phyloP scores from a whole-genome alignment of 1,140 invertebrate species.

The Philopotamus ludificatus region DNA sequence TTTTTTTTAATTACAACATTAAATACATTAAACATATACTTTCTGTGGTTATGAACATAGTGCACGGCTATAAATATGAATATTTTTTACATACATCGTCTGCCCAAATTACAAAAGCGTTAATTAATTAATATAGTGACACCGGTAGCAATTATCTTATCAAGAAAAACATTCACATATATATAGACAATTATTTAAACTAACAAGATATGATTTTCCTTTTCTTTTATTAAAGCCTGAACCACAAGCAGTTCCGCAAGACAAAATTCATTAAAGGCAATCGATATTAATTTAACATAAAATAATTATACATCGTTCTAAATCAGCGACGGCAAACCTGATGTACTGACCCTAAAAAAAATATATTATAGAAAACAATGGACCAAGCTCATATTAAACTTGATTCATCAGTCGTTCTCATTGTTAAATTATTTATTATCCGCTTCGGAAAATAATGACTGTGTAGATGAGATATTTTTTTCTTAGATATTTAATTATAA shows the following conservation, averaged over 20 bases:
- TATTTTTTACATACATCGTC: too few species aligned
- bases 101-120: conserved; percentile 23
- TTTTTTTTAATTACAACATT: neutral
- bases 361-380: too few species aligned
- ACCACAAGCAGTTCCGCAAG: conserved; percentile 28
- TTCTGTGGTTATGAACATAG: conserved; percentile 18
- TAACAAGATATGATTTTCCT: conserved; percentile 19
- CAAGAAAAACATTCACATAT: conserved; percentile 13
- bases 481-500: too few species aligned
- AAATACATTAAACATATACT: neutral
- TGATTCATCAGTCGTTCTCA: too few species aligned
- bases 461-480: too few species aligned
- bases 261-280: conserved; percentile 12
- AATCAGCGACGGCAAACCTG: too few species aligned
- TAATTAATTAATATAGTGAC: conserved; percentile 7
- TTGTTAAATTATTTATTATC: conserved; percentile 1
- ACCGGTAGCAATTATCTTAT: conserved; percentile 9
- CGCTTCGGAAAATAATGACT: too few species aligned
- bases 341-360: too few species aligned
- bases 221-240: conserved; percentile 31
- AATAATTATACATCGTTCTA: neutral
- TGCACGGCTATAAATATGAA: conserved; percentile 12
- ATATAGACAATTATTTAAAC: conserved; percentile 19
- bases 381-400: too few species aligned
- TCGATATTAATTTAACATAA: conserved; percentile 3